These are phyloP conservation scores for Archocentrus centrarchus DNA, from an alignment of 2,113 vertebrate genomes.

Conservation along the genomic window DNA sequence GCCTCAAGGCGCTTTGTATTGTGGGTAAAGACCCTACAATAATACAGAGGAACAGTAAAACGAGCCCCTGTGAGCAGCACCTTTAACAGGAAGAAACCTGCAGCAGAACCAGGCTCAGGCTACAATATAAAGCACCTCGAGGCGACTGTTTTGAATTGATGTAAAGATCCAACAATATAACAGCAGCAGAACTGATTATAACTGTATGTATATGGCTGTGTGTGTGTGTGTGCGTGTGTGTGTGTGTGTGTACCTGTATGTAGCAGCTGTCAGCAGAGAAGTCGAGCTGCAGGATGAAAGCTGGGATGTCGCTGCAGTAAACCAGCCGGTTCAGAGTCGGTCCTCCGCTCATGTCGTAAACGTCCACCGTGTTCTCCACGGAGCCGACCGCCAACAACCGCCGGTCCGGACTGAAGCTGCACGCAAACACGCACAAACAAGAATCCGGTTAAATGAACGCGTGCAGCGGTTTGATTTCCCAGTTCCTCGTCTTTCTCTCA, in stretches of 20 bases:
- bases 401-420: slow-evolving; percentile 93
- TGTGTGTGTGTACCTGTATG: slow-evolving; percentile 45
- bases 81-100: no score
- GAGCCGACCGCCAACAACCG: slow-evolving; percentile 90
- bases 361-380: slow-evolving; percentile 91
- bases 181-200: no score
- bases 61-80: no score
- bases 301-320: slow-evolving; percentile 94
- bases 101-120: no score
- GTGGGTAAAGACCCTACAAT: no score
- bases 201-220: neutral
- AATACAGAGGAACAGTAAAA: no score
- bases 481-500: slow-evolving; percentile 30
- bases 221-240: slow-evolving; percentile 70
- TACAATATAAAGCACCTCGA: no score
- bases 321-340: slow-evolving; percentile 89
- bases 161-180: no score
- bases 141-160: no score
- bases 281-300: slow-evolving; percentile 95
- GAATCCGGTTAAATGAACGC: neutral
- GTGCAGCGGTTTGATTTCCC: neutral
- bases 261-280: slow-evolving; percentile 90
- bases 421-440: neutral
- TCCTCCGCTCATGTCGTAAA: slow-evolving; percentile 87
- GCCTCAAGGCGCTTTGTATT: no score